phyloP scores from a whole-genome alignment of 1,140 invertebrate species.

The Zaprionus nigranus region DNA sequence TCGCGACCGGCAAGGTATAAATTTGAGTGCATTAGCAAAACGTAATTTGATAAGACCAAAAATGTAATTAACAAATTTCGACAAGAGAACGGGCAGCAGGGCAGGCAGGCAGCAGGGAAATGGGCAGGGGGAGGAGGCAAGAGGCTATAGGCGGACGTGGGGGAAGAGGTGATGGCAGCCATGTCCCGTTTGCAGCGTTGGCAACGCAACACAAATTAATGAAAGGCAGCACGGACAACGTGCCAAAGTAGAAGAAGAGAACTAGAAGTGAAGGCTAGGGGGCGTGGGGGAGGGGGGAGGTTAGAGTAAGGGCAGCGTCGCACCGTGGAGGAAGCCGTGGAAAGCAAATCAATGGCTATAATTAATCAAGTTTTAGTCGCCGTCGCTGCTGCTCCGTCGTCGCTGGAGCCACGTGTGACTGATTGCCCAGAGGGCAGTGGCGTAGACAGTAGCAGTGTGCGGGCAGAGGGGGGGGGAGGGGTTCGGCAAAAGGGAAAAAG shows the following conservation, averaged over 20 bases:
- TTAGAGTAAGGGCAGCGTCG: neutral
- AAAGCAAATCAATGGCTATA: slow-evolving; percentile 81
- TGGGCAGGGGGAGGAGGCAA: neutral
- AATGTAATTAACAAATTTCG: slow-evolving; percentile 82
- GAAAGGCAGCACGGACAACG: slow-evolving; percentile 40
- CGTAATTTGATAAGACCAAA: slow-evolving; percentile 82
- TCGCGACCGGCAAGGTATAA: slow-evolving; percentile 65
- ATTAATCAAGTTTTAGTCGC: slow-evolving; percentile 79
- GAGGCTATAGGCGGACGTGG: too few species aligned
- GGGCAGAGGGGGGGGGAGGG: neutral
- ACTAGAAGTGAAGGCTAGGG: neutral
- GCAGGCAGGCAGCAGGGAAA: neutral
- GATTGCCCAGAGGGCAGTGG: slow-evolving; percentile 43
- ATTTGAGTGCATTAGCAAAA: slow-evolving; percentile 81
- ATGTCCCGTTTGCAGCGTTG: slow-evolving; percentile 14
- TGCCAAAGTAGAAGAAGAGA: slow-evolving; percentile 4
- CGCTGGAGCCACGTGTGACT: slow-evolving; percentile 62
- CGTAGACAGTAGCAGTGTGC: neutral
- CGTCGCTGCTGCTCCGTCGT: neutral
- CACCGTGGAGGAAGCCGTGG: slow-evolving; percentile 57
- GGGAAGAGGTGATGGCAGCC: neutral
- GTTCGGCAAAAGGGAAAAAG: slow-evolving; percentile 57
- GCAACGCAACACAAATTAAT: slow-evolving; percentile 72
- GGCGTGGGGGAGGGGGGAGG: neutral
- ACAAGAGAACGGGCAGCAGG: slow-evolving; percentile 31